phyloP scores from a whole-genome alignment of 2,888 invertebrate genomes.

The Microctonus aethiopoides region DNA sequence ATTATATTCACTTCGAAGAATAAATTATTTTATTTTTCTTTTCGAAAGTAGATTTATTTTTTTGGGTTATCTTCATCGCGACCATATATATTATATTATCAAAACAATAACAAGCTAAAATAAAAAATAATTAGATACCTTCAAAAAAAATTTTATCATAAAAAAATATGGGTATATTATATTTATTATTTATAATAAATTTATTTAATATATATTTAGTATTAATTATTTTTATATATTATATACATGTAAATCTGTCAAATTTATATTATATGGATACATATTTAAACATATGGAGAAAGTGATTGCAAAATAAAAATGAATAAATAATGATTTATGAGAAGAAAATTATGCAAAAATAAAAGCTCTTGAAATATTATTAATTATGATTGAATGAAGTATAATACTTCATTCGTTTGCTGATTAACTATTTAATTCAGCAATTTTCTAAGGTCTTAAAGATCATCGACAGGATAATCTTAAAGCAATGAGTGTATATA shows the following conservation, averaged over 20 bases:
- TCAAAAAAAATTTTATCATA: neutral
- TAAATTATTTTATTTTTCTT: conserved; percentile 3
- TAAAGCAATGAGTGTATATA: neutral
- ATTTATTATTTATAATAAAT: too few relatives aligned
- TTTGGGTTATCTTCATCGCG: too few relatives aligned
- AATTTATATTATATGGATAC: neutral
- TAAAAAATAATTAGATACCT: too few relatives aligned
- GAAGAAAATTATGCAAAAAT: neutral
- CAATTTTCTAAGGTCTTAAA: conserved; percentile 6
- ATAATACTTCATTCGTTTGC: neutral
- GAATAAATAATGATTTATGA: neutral
- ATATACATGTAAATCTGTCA: neutral
- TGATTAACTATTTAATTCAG: conserved; percentile 1
- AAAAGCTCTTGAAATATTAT: neutral
- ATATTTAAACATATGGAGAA: neutral
- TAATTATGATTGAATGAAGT: conserved; percentile 2
- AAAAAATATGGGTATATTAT: too few relatives aligned
- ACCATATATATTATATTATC: too few relatives aligned
- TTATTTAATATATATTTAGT: too few relatives aligned
- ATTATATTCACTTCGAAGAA: neutral
- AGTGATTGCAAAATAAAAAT: neutral
- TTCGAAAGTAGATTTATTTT: conserved; percentile 1
- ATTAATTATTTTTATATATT: too few relatives aligned
- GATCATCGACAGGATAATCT: conserved; percentile 8
- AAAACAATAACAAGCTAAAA: too few relatives aligned